Conservation (phyloP, 1,140 invertebrate species). For the Saxidomus purpurata region DNA sequence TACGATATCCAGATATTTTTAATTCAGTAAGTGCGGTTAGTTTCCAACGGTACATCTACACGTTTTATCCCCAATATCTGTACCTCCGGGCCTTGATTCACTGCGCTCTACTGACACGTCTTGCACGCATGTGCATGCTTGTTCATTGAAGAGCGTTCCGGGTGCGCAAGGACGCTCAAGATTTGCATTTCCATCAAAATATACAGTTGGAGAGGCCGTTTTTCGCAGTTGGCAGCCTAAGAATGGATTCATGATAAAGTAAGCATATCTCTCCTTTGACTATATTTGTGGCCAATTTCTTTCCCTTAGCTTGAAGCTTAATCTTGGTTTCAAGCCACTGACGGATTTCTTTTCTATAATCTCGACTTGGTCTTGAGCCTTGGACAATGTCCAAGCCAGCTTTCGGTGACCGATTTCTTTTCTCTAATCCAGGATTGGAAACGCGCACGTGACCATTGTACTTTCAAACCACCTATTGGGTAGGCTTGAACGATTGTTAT, state of each 20-base stretch:
- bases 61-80: not conserved
- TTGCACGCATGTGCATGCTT: conserved; percentile 64
- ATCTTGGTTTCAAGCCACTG: too few species aligned
- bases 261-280: not conserved
- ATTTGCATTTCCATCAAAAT: conserved; percentile 64
- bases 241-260: conserved; percentile 26
- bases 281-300: too few species aligned
- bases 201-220: conserved; percentile 56
- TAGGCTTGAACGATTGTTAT: too few species aligned
- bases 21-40: conserved; percentile 26
- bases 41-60: conserved; percentile 19
- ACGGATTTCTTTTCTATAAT: too few species aligned
- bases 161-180: conserved; percentile 64
- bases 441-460: too few species aligned
- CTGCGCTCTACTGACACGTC: conserved; percentile 55
- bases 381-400: too few species aligned
- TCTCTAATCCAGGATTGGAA: too few species aligned
- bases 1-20: conserved; percentile 5
- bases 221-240: conserved; percentile 64
- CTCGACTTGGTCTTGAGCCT: too few species aligned
- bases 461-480: too few species aligned
- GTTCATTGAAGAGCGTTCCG: conserved; percentile 62
- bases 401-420: too few species aligned
- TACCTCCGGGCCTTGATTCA: conserved; percentile 47
- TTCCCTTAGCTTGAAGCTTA: too few species aligned